Evolutionary conservation across 2,888 invertebrate species (phyloP), one percentile per base, ranked within the genome.

Genomic region (Shargacucullia verbasci): DNA sequence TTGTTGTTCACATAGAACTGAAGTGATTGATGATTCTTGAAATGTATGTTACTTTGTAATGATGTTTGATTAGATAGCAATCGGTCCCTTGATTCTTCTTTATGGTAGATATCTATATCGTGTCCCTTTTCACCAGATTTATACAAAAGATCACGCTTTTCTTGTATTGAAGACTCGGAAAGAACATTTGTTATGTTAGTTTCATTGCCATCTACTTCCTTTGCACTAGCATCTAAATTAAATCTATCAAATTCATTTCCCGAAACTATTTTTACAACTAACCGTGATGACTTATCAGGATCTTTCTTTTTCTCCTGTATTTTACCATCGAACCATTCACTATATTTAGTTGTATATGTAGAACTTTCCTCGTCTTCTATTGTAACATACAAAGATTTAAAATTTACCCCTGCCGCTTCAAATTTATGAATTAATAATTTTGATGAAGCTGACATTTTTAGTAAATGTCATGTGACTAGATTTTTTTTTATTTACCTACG

Each of bases 341-440:
- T 81, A 65, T 86, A 91, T 73, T 69, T 85, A 43, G 83, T 82
- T 53, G 78, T 73, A 55, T 69, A 62, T 11, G 65, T 62, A 59
- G 41, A 56, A 43, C 76, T 82, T 35, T 84, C 86, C 40, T 82
- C 84, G 50, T 86, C 83, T 59, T 82, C 79, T 65, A 92, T 86
- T 41, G 80, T 86, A 71, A 94, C 83, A 35, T 84, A 76, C 70
- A 92, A 80, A 61, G 85, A 87, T 84, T 91, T 87, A 73, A 84
- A 88, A 79, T 85, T 84, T 76, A 79, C 70, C 41, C 85, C 89
- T 67, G 85, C 43, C 20, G 59, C 81, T 76, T 90, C 92, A 79
- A 87, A 88, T 90, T 90, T 94, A 75, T 88, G 88, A 79, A 94
- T 86, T 78, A 90, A 82, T 86, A 94, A 78, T 85, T 90, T 94